A percentile compares a stretch with the other conserved stretches of the same genome.
Conservation (phyloP, 2,797 vertebrate species). For the Oreochromis grahami region DNA sequence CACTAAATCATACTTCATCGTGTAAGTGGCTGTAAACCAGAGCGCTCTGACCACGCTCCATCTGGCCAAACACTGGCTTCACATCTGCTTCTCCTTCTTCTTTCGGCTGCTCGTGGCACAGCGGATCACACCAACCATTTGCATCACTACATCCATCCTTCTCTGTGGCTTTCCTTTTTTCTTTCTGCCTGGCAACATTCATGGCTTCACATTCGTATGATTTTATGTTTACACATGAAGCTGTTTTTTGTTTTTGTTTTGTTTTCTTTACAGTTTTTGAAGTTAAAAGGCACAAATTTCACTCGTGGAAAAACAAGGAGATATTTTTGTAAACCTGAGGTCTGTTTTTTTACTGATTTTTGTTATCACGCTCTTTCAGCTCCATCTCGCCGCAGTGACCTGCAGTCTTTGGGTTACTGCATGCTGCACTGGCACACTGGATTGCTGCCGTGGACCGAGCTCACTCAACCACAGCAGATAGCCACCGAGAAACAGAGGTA, state of each 20-base stretch:
- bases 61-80: neutral
- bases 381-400: constrained; percentile 90
- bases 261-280: neutral
- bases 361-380: constrained; percentile 58
- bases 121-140: neutral
- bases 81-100: neutral
- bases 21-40: neutral
- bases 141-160: neutral
- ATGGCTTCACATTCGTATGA: neutral
- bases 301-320: neutral
- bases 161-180: neutral
- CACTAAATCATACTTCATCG: neutral
- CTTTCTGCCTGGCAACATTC: neutral
- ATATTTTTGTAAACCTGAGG: neutral
- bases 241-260: neutral
- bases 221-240: neutral
- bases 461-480: constrained; percentile 67
- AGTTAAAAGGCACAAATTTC: neutral
- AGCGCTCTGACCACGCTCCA: constrained; percentile 6
- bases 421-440: constrained; percentile 87
- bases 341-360: neutral
- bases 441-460: constrained; percentile 82
- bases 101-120: neutral
- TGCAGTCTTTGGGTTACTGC: constrained; percentile 93
- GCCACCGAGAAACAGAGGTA: constrained; percentile 83